Percentiles rank a stretch among this genome's conserved stretches.
Conservation (phyloP, 2,797 vertebrate genomes). For the Lithobates pipiens region DNA sequence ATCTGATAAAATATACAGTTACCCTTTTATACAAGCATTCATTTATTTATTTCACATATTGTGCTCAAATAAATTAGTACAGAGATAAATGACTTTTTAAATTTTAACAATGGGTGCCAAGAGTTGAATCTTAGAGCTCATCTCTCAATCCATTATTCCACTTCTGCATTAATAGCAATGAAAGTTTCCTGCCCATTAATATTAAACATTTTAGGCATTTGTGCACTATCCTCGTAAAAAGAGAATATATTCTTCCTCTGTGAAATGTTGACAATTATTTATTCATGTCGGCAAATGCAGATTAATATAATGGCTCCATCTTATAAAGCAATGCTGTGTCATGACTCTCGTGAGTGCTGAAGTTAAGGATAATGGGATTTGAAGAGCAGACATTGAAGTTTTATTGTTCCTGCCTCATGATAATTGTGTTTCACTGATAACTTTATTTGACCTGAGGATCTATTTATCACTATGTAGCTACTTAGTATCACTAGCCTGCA, state of each 20-base stretch:
- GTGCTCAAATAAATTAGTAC: background rate
- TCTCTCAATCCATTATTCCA: background rate
- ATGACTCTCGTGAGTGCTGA: background rate
- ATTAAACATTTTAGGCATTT: slow-evolving; percentile 30
- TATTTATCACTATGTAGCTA: background rate
- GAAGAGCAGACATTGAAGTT: background rate
- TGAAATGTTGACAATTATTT: slow-evolving; percentile 20
- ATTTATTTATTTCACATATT: slow-evolving; percentile 1
- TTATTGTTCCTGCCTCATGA: too few relatives aligned
- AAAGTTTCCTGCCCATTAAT: slow-evolving; percentile 26
- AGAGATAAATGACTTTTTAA: background rate
- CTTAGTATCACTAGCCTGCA: too few relatives aligned
- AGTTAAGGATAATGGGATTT: background rate
- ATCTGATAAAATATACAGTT: slow-evolving; percentile 15
- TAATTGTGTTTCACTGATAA: too few relatives aligned
- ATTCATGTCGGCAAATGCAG: slow-evolving; percentile 25
- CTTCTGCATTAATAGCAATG: slow-evolving; percentile 4
- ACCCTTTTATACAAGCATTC: background rate
- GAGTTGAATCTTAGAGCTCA: background rate
- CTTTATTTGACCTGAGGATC: background rate
- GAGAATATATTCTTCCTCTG: background rate
- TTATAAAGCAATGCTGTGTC: background rate
- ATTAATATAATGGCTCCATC: background rate
- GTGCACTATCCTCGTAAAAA: background rate
- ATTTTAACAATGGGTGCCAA: slow-evolving; percentile 19